Base-by-base conservation (phyloP, 2,888 invertebrate species). In the Mactromeris polynyma region DNA sequence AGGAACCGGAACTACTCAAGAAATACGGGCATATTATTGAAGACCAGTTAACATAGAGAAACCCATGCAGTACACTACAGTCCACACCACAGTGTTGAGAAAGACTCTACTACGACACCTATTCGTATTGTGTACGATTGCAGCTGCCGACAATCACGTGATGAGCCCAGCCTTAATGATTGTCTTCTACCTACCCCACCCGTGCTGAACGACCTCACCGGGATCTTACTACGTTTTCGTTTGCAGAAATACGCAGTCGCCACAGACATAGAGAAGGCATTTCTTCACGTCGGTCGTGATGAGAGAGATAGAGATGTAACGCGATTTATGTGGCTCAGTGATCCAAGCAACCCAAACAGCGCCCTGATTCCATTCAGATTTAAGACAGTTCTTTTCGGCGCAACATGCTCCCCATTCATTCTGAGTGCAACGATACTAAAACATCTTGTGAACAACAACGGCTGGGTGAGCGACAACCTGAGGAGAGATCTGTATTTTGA, bases 171-270 rank as follows among this genome's bases (percentile, higher is more conserved):
- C n/a, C n/a, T n/a, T n/a, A n/a, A n/a, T n/a, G n/a, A n/a, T n/a
- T n/a, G n/a, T n/a, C n/a, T 9, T 9, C 42, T 6, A 42, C 42
- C 42, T 42, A 42, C 6, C 42, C 86, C 19, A 83, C 91, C 64
- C 86, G 89, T 51, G 89, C 91, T 21, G 90, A 89, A 73, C 86
- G 88, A 64, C 89, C 87, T 21, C 91, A n/a, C n/a, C n/a, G n/a
- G n/a, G n/a, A n/a, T n/a, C n/a, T n/a, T n/a, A n/a, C n/a, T n/a
- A n/a, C n/a, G n/a, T n/a, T n/a, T n/a, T n/a, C n/a, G n/a, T n/a
- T n/a, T n/a, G n/a, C n/a, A n/a, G n/a, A n/a, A n/a, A n/a, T n/a
- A n/a, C n/a, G n/a, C n/a, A n/a, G n/a, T n/a, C n/a, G n/a, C n/a
- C n/a, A n/a, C n/a, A n/a, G n/a, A n/a, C n/a, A n/a, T n/a, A n/a